Percentiles rank a stretch among this genome's conserved stretches.
phyloP scores from a whole-genome alignment of 2,888 invertebrate genomes.

The Leucophenga maculata region DNA sequence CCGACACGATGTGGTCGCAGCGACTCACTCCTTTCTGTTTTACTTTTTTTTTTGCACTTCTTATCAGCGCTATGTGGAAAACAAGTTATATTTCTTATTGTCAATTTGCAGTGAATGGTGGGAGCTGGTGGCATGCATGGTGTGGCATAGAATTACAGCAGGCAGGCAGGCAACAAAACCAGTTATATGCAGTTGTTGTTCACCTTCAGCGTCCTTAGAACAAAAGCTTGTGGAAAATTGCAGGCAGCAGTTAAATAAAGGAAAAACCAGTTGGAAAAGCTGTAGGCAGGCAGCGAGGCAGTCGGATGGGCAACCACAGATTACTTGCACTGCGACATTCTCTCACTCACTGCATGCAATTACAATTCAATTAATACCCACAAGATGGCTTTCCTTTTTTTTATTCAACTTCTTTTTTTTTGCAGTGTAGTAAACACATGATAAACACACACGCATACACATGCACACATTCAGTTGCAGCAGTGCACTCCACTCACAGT shows the following conservation, averaged over 20 bases:
- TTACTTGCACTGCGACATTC: not conserved
- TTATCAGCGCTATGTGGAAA: not conserved
- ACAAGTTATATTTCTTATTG: slow-evolving; percentile 6
- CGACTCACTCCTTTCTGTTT: not conserved
- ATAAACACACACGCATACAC: not conserved
- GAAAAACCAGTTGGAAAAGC: slow-evolving; percentile 5
- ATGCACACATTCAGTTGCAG: not conserved
- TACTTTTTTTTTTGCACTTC: not conserved
- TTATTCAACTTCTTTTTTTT: slow-evolving; percentile 37
- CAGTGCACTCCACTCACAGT: not conserved
- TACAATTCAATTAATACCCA: slow-evolving; percentile 65
- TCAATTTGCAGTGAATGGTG: not conserved
- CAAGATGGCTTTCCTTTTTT: slow-evolving; percentile 41
- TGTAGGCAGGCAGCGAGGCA: not conserved
- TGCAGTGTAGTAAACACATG: slow-evolving; percentile 41
- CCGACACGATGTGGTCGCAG: not conserved
- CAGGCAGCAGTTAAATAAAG: not conserved
- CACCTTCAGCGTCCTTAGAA: slow-evolving; percentile 22
- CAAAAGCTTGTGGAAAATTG: not conserved
- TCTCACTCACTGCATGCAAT: slow-evolving; percentile 47
- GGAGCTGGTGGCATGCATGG: slow-evolving; percentile 4
- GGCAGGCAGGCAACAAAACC: slow-evolving; percentile 14
- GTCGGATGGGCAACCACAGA: not conserved
- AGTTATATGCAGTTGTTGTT: slow-evolving; percentile 20
- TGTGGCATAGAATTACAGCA: not conserved